These are phyloP conservation scores for Dromaius novaehollandiae DNA, from an alignment of 2,113 vertebrate species.

Conservation along the genomic window DNA sequence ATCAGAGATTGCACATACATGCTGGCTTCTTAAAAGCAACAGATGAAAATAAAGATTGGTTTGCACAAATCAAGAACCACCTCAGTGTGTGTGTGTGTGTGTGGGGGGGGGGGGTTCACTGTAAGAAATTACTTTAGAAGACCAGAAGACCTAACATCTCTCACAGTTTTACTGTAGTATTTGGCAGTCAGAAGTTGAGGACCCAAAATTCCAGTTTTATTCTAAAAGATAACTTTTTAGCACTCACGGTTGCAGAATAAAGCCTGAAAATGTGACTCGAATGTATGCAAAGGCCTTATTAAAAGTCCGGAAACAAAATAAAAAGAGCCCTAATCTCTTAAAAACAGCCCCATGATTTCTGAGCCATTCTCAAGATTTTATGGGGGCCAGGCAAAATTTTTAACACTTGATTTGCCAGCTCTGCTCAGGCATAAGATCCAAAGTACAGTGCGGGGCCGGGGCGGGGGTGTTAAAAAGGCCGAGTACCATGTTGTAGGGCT, in stretches of 20 bases:
- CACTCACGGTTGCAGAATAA: background rate
- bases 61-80: background rate
- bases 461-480: background rate
- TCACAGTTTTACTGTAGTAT: background rate
- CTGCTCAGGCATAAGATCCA: background rate
- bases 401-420: background rate
- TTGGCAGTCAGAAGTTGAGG: background rate
- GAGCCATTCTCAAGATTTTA: background rate
- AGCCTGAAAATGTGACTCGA: background rate
- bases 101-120: fast-evolving
- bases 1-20: background rate
- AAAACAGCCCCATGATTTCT: background rate
- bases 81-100: no score
- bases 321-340: background rate
- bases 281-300: background rate
- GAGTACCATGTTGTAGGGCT: background rate
- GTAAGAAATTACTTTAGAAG: background rate
- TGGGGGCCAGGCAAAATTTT: background rate
- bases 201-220: background rate
- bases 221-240: background rate
- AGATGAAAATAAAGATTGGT: background rate
- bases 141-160: background rate
- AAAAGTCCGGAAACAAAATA: background rate
- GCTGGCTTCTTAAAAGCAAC: background rate
- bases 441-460: background rate